Evolutionary conservation across 2,797 vertebrate genomes (phyloP), one percentile per base, ranked within the genome.

Genomic region (Chrosomus eos): DNA sequence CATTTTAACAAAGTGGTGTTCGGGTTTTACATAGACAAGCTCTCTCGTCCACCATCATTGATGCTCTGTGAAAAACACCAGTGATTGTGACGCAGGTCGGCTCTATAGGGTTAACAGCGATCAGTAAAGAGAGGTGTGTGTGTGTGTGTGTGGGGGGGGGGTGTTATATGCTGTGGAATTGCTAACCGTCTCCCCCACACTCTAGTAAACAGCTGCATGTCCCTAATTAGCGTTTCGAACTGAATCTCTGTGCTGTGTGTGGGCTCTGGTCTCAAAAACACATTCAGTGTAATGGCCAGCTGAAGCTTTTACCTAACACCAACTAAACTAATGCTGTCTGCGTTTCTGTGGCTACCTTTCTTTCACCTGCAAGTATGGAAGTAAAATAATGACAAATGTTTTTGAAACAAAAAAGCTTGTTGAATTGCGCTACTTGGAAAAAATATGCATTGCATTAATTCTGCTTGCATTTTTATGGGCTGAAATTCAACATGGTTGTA

Each of bases 181-280:
- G 38, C 36, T 48, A 62, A 36, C 82, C 21, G 51, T 26, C 21
- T 78, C 75, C 40, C 51, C 51, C 64, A 60, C 14, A 33, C 45
- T 85, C 60, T 80, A 86, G 80, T 84, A 77, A 84, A 85, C 79
- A 78, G 74, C 67, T 82, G 73, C 67, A 74, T 58, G 58, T 82
- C 51, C 62, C 51, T 75, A 76, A 82, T 81, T 81, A 81, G 84
- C 28, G 14, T 67, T 64, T 85, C 11, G 8, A 71, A 73, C 74
- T 38, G 79, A 82, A 70, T 73, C 28, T 45, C 64, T 67, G 43
- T 36, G 55, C 67, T 26, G 64, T 85, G 82, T 85, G 78, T 67
- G 33, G 79, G 60, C 62, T 80, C 18, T 21, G 23, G 11, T 78
- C 70, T 77, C 21, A 11, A 78, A 87, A 74, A 80, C 33, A 33